Base-by-base conservation (phyloP, 1,140 invertebrate species). In the Drosophila tristis region DNA sequence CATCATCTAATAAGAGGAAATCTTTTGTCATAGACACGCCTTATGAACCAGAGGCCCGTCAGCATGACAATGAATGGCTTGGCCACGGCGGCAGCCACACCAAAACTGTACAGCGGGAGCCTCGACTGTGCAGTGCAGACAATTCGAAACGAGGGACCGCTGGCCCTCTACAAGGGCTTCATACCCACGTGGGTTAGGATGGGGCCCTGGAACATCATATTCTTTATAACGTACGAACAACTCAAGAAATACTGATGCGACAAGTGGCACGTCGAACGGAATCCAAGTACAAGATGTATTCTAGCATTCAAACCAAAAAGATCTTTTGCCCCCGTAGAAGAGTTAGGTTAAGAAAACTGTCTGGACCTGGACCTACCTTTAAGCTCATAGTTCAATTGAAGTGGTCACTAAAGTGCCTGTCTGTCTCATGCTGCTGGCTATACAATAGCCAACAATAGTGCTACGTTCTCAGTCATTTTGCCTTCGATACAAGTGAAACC, bases 131-230 rank as follows among this genome's bases (percentile, higher is more conserved):
- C 98, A 48, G 70, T 98, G 56, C 91, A 94, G 93, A 94, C 94
- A 16, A 93, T 94, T 1, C 92, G 93, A 16, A 94, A 92, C 80
- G 94, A 94, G 74, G 98, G 98, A 25, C 93, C 97, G 56, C 92
- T 95, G 59, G 98, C 98, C 7, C 93, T 99, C 5, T 99, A 99
- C 92, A 98, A 98, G 93, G 98, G 98, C 43, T 98, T 99, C 91
- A 93, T 99, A 60, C 98, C 98, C 5, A 98, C 97, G 5, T 99
- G 97, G 96, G 94, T 98, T 59, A 94, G 98, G 80, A 98, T 99
- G 97, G 98, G 97, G 2, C 98, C 98, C 2, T 99, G 98, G 98
- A 99, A 98, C 93, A 96, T 99, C 51, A 98, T 98, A 91, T 99
- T 99, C 93, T 99, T 99, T 92, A 95, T 98, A 78, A 97, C 96